Evolutionary conservation across 2,797 vertebrate species (phyloP), one percentile per base, ranked within the genome.

Genomic region (Clamator glandarius): DNA sequence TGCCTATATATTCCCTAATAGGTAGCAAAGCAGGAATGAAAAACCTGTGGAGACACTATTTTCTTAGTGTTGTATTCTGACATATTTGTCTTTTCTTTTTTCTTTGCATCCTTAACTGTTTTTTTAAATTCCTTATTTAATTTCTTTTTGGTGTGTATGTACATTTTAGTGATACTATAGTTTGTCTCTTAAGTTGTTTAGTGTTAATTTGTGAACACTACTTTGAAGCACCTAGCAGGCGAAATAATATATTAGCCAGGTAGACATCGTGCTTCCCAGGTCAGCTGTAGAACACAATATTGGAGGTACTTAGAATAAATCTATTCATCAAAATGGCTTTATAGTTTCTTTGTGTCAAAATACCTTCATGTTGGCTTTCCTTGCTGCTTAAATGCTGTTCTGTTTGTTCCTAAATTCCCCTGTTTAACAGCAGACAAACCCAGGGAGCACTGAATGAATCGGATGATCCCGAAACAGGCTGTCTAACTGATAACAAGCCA

Each of bases 401-500:
- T 98, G 42, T 98, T 97, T 98, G 97, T 98, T 97, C 96, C 97
- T 97, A 97, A 97, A 92, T 96, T 97, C 95, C 96, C 97, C 95
- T 96, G 93, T 98, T 97, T 97, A 98, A 98, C 99, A 99, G 99
- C 98, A 98, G 98, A 97, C 98, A 98, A 97, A 97, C 98, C 98
- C 99, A 99, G 98, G 99, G 98, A 98, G 98, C 98, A 93, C 97
- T 98, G 97, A 98, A 96, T 98, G 99, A 99, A 89, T 99, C 98
- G 98, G 99, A 99, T 97, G 99, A 99, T 98, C 99, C 99, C 19
- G 99, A 99, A 98, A 98, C 99, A 93, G 99, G 98, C 98, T 98
- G 98, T 97, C 96, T 98, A 97, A 98, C 98, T 97, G 99, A 99
- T 97, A 99, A 99, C 98, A 99, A 99, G 98, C 99, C 99, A 97